Evolutionary conservation across 2,797 vertebrate genomes (phyloP).

Genomic region (Manis crassicaudata): DNA sequence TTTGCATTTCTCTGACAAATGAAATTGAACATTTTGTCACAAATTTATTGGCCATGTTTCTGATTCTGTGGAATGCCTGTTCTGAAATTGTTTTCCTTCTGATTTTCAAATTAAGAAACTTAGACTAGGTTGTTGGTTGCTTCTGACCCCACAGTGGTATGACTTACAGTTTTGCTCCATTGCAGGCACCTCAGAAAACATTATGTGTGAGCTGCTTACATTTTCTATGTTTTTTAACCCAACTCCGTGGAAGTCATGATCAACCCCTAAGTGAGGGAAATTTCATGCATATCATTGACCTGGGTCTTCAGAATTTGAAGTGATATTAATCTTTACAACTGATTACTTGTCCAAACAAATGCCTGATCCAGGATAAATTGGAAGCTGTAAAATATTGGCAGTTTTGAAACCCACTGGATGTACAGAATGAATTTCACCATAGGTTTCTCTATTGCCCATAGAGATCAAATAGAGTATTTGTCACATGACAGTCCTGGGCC

Average conservation of each 20-base stretch:
- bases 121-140: neutral
- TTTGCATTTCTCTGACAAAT: neutral
- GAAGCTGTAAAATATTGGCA: neutral
- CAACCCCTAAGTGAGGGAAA: neutral
- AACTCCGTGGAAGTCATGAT: neutral
- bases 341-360: neutral
- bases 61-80: neutral
- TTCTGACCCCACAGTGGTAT: too few species aligned
- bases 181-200: neutral
- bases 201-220: neutral
- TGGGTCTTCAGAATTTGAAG: neutral
- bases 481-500: neutral
- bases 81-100: neutral
- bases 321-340: neutral
- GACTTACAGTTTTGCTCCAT: too few species aligned
- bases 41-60: neutral
- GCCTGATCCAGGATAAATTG: neutral
- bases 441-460: neutral
- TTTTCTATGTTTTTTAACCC: neutral
- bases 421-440: neutral
- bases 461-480: neutral
- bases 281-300: neutral
- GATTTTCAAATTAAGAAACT: neutral
- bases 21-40: neutral
- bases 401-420: neutral